phyloP scores from a whole-genome alignment of 2,113 vertebrate species.

The Oceanites oceanicus region DNA sequence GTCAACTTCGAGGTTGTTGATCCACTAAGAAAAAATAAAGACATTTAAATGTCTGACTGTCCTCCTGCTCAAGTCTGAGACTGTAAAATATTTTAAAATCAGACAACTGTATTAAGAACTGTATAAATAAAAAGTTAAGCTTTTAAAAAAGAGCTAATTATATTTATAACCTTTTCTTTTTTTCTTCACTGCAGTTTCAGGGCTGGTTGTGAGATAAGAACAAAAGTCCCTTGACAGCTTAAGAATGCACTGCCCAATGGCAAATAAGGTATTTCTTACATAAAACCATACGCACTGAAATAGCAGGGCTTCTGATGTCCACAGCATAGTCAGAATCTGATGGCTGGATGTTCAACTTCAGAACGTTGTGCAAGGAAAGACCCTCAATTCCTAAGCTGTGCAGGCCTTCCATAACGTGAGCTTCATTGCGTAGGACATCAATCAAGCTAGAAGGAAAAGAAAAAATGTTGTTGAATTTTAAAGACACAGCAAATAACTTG shows the following conservation, averaged over 20 bases:
- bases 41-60: background rate
- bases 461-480: background rate
- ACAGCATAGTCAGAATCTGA: slow-evolving; percentile 93
- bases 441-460: slow-evolving; percentile 79
- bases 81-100: background rate
- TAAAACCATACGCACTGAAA: slow-evolving; percentile 80
- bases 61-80: background rate
- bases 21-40: slow-evolving; percentile 82
- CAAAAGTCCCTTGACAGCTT: background rate
- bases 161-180: background rate
- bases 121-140: background rate
- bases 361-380: slow-evolving; percentile 86
- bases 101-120: background rate
- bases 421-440: slow-evolving; percentile 92
- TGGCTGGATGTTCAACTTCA: slow-evolving; percentile 92
- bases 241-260: background rate
- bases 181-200: background rate
- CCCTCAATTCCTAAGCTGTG: slow-evolving; percentile 89
- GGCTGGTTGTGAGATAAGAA: background rate
- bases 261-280: background rate
- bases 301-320: slow-evolving; percentile 90
- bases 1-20: slow-evolving; percentile 94
- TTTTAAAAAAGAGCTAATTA: background rate
- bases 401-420: slow-evolving; percentile 93
- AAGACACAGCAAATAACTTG: background rate